Evolutionary conservation across 2,797 vertebrate species (phyloP), one percentile per base, ranked within the genome.

Genomic region (Neoniphon sammara): DNA sequence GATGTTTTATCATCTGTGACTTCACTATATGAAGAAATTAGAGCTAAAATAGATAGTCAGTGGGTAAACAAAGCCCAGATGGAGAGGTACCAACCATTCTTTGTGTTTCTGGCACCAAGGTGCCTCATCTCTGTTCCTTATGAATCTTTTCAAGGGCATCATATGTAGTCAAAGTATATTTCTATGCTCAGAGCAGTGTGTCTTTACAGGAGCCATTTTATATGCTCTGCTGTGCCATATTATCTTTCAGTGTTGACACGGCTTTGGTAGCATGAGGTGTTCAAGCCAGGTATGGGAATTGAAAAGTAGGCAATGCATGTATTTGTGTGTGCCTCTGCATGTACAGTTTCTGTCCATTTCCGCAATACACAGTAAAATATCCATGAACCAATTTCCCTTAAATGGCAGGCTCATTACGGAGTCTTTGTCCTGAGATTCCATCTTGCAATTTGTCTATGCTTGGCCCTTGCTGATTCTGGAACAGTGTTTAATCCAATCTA

Each of bases 361-460:
- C 18, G 42, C 63, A 36, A 58, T 23, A 50, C 42, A 20, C 5
- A 17, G 39, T 21, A 44, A 60, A 59, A 34, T n/a, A 54, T 55
- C 75, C 27, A 76, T 73, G 66, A 66, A 77, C 66, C 34, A 53
- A 25, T 58, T 76, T 60, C 72, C 71, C 72, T 77, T 64, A 81
- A 76, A 84, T 87, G 81, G 61, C 81, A 84, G 64, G 53, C 62
- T 68, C 47, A 72, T 84, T 81, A 83, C 60, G 65, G 34, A 75
- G 63, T 58, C 65, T 72, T 49, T 71, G 53, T 81, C 25, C 20
- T 7, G 21, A 64, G 61, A 85, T 78, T 68, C 71, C 54, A 42
- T 68, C 80, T 66, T 42, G 69, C 25, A 30, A 80, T 76, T 81
- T 70, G 73, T 75, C 55, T 69, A 63, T 36, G 31, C 42, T 56